These are phyloP conservation scores for Loriculus beryllinus DNA, from an alignment of 2,797 vertebrate genomes.

Conservation along the genomic window DNA sequence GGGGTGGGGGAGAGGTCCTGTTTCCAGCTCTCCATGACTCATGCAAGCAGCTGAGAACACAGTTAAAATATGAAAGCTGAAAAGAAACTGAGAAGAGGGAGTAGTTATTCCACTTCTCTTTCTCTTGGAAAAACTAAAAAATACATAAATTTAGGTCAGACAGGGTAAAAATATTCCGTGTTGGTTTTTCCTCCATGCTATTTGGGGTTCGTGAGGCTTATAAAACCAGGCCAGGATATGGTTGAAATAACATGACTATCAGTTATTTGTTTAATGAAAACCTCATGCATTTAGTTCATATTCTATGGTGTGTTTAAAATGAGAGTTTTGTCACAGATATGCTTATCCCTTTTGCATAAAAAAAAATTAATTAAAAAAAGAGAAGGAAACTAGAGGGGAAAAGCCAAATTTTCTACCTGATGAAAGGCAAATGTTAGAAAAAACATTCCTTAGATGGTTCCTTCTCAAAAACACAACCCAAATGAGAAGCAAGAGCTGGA, in stretches of 20 bases:
- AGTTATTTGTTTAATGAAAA: constrained; percentile 34
- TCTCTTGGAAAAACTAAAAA: constrained; percentile 52
- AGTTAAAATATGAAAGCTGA: constrained; percentile 25
- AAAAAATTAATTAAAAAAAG: background rate
- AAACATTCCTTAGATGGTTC: background rate
- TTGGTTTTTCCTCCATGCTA: constrained; percentile 16
- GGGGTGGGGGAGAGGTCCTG: background rate
- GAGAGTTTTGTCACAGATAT: background rate
- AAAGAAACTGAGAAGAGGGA: constrained; percentile 49
- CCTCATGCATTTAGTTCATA: background rate
- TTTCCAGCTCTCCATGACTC: constrained; percentile 54
- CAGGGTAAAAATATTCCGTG: constrained; percentile 45
- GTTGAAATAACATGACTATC: background rate
- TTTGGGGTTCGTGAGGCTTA: background rate
- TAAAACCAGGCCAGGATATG: background rate
- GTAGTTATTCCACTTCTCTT: constrained; percentile 37
- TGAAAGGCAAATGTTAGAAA: constrained; percentile 7
- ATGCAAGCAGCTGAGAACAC: constrained; percentile 34
- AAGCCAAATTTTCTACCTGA: background rate
- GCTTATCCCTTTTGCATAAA: background rate
- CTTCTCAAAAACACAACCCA: background rate
- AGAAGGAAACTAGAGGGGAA: background rate
- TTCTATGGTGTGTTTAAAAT: background rate
- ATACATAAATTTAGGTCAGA: constrained; percentile 45
- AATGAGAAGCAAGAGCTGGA: background rate